Conservation (phyloP, 2,797 vertebrate genomes). For the Monodelphis domestica region DNA sequence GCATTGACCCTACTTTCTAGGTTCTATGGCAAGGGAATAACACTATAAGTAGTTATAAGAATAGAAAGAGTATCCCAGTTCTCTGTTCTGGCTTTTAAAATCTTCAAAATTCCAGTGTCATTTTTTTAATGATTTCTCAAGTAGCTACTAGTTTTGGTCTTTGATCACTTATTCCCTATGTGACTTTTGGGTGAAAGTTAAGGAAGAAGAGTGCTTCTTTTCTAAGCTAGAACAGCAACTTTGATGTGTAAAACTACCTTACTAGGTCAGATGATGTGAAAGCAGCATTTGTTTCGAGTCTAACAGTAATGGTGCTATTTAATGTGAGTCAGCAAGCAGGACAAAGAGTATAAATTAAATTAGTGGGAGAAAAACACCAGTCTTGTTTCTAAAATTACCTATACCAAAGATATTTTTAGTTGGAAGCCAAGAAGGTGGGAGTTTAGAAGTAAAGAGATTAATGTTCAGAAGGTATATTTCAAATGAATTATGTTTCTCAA, state of each 20-base stretch:
- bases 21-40: not conserved
- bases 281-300: not conserved
- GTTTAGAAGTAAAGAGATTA: not conserved
- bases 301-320: not conserved
- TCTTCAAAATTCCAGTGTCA: not conserved
- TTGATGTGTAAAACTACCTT: not conserved
- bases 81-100: not conserved
- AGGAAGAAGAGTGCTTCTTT: not conserved
- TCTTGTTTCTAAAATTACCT: constrained; percentile 4
- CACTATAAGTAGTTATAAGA: not conserved
- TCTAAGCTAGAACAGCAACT: not conserved
- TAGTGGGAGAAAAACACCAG: not conserved
- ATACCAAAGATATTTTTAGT: not conserved
- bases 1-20: too few relatives aligned
- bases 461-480: not conserved
- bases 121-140: not conserved
- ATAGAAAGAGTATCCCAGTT: not conserved
- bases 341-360: not conserved
- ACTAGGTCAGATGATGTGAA: not conserved
- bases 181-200: not conserved
- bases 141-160: not conserved
- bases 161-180: not conserved
- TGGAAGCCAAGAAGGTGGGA: not conserved
- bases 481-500: not conserved
- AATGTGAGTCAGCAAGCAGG: not conserved